Evolutionary conservation across 2,888 invertebrate species (phyloP).

Genomic region (Tetheella fluctuosa): DNA sequence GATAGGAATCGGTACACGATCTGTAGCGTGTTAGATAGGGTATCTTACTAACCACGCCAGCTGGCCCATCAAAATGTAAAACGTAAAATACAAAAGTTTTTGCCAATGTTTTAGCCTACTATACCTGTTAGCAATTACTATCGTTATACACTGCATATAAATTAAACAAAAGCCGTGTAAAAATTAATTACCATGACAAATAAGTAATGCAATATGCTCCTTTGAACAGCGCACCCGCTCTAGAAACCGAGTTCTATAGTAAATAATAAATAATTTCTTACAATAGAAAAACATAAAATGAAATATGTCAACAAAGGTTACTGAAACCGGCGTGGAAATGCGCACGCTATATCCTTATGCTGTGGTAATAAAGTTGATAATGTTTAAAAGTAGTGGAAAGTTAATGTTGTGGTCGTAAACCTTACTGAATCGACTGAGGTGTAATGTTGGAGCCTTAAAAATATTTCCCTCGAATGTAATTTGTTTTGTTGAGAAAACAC

Average conservation of each 20-base stretch:
- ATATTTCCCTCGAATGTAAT: conserved; percentile 60
- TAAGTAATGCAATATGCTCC: conserved; percentile 33
- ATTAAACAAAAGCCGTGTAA: conserved; percentile 47
- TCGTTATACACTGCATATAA: conserved; percentile 43
- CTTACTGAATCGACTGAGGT: conserved; percentile 32
- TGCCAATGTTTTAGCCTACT: conserved; percentile 8
- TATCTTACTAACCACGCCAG: no score
- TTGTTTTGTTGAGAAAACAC: conserved; percentile 40
- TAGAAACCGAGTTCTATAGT: conserved; percentile 20
- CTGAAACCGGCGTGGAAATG: conserved; percentile 16
- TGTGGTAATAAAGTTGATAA: not conserved
- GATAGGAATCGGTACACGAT: no score
- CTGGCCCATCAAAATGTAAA: no score
- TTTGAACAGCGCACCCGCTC: conserved; percentile 23
- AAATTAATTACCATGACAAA: conserved; percentile 52
- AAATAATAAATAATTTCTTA: conserved; percentile 50
- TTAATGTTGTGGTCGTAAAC: conserved; percentile 25
- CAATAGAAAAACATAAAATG: conserved; percentile 67
- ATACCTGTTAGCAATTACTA: conserved; percentile 35
- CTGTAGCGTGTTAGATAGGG: no score
- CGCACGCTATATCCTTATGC: not conserved
- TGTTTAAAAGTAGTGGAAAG: not conserved
- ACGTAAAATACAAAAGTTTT: no score
- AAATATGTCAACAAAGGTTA: conserved; percentile 63
- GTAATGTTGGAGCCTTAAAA: conserved; percentile 48